A percentile compares a stretch with the other conserved stretches of the same genome.
phyloP scores from a whole-genome alignment of 2,113 vertebrate genomes.

The Callorhinus ursinus region DNA sequence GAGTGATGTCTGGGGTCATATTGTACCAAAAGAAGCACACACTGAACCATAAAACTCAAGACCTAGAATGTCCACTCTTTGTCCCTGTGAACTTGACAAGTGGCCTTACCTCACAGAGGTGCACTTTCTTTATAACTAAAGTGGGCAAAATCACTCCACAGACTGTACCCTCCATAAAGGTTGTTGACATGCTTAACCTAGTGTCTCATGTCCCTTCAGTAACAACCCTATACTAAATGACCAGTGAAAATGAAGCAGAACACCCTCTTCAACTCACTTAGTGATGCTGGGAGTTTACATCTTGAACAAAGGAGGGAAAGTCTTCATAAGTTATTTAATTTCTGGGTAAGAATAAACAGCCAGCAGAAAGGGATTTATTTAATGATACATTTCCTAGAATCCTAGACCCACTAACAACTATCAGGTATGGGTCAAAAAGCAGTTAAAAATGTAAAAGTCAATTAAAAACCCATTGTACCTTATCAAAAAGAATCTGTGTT shows the following conservation, averaged over 20 bases:
- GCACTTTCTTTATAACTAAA: neutral
- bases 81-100: neutral
- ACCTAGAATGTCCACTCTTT: neutral
- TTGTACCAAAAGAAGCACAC: neutral
- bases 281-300: neutral
- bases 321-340: neutral
- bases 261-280: neutral
- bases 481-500: constrained; percentile 56
- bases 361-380: constrained; percentile 36
- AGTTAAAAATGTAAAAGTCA: constrained; percentile 53
- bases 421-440: constrained; percentile 37
- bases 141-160: neutral
- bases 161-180: neutral
- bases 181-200: neutral
- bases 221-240: neutral
- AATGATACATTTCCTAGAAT: constrained; percentile 46
- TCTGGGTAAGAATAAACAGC: constrained; percentile 20
- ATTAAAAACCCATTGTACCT: constrained; percentile 67
- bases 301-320: neutral
- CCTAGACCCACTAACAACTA: neutral
- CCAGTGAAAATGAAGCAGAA: neutral
- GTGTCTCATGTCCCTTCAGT: neutral
- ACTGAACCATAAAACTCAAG: neutral
- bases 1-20: neutral
- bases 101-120: neutral